These are phyloP conservation scores for Isurus oxyrinchus DNA, from an alignment of 2,113 vertebrate species.

Conservation along the genomic window DNA sequence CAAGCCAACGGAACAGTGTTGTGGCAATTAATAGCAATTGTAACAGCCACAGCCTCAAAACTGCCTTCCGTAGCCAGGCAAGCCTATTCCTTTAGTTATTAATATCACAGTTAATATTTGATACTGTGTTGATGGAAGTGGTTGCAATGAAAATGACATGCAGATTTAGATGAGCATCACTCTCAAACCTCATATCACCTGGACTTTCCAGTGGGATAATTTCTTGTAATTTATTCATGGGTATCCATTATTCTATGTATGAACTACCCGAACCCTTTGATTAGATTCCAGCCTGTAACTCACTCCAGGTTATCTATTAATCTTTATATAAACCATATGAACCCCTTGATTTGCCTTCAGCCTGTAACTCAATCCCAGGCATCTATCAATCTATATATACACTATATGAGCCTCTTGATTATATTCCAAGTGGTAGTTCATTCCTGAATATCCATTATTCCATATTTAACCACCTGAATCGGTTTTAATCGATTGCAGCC, in stretches of 20 bases:
- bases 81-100: neutral
- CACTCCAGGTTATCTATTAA: neutral
- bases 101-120: neutral
- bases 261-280: too few species aligned
- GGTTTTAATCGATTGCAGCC: neutral
- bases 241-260: too few species aligned
- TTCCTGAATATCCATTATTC: neutral
- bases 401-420: neutral
- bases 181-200: neutral
- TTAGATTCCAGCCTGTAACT: neutral
- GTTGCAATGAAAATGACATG: neutral
- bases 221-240: neutral
- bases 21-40: neutral
- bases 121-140: neutral
- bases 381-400: neutral
- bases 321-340: neutral
- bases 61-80: neutral
- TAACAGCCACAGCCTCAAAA: neutral
- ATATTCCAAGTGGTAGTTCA: neutral
- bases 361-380: neutral
- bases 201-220: neutral
- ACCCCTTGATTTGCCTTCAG: neutral
- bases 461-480: neutral
- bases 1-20: neutral
- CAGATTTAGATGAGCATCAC: neutral